Percentiles rank a stretch among this genome's conserved stretches.
phyloP scores from a whole-genome alignment of 2,888 invertebrate species.

The Phyto melanocephala region DNA sequence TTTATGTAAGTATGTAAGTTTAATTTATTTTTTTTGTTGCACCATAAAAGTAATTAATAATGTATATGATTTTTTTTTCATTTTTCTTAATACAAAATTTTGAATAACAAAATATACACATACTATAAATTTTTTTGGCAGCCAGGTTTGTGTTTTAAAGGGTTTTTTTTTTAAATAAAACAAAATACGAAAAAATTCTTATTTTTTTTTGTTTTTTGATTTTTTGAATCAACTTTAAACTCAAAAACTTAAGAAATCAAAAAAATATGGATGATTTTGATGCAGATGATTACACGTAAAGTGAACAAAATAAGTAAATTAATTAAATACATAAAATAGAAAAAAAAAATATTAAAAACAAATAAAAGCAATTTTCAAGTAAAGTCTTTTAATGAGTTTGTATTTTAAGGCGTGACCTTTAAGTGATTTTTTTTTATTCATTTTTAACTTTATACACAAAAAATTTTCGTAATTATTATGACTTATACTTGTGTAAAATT shows the following conservation, averaged over 20 bases:
- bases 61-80: conserved; percentile 18
- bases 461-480: no score
- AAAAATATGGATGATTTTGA: conserved; percentile 48
- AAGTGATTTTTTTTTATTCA: not conserved
- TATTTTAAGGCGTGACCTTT: not conserved
- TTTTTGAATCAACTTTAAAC: conserved; percentile 25
- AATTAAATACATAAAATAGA: not conserved
- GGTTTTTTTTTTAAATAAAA: not conserved
- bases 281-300: conserved; percentile 62
- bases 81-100: conserved; percentile 23
- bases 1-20: not conserved
- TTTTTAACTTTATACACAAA: not conserved
- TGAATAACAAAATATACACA: conserved; percentile 3
- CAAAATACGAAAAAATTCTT: conserved; percentile 2
- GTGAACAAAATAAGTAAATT: conserved; percentile 29
- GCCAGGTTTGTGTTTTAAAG: conserved; percentile 42
- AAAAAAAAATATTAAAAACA: not conserved
- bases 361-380: conserved; percentile 43
- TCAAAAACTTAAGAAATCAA: conserved; percentile 3
- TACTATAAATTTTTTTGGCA: conserved; percentile 8
- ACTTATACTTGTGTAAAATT: no score
- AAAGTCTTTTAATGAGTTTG: conserved; percentile 47
- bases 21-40: conserved; percentile 24
- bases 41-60: conserved; percentile 35
- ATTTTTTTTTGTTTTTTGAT: conserved; percentile 4